Base-by-base conservation (phyloP, 92 coral and sea anemone genomes). In the Epizoanthus illoricatus region DNA sequence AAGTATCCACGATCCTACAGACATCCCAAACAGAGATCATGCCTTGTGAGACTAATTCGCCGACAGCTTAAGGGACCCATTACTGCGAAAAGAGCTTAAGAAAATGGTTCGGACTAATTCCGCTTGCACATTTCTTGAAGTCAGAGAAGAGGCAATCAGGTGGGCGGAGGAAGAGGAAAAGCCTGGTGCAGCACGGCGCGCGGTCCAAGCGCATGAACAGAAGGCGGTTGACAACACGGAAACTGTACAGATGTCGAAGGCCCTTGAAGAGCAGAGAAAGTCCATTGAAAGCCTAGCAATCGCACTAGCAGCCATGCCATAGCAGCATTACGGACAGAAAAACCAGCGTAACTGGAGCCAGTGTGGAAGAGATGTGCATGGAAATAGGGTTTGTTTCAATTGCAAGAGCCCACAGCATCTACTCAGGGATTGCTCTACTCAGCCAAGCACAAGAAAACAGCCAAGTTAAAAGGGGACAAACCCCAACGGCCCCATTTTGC, bases 31-130 rank as follows among this genome's bases (percentile, higher is more conserved):
- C 13, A 52, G 80, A 28, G 86, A 88, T 23, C 17, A 2, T 65
- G 78, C 83, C 11, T 58, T 88, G 21, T 71, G 91, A 5, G 88
- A 88, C 67, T 86, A 88, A 36, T 88, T 88, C 42, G 76, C 88
- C 7, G 91, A 88, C 65, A 88, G 75, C 47, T 86, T 85, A 11
- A 76, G 49, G 63, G 91, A 88, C 72, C 33, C 69, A 0, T 58
- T 60, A 1, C 65, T 88, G 10, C 7, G 90, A n/a, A 87, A 78
- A 65, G 90, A 87, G 64, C 60, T 87, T 9, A 67, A 36, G 73
- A 82, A 79, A 5, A 72, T 80, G 70, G 23, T 80, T 2, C 28
- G 90, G 3, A 1, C 12, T 17, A 19, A 33, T 4, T 74, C 83
- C 2, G 12, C 0, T 16, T 36, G 6, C 20, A 41, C 60, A 8